A percentile compares a stretch with the other conserved stretches of the same genome.
Evolutionary conservation across 1,140 invertebrate genomes (phyloP).

Genomic region (Megalonaias nervosa): DNA sequence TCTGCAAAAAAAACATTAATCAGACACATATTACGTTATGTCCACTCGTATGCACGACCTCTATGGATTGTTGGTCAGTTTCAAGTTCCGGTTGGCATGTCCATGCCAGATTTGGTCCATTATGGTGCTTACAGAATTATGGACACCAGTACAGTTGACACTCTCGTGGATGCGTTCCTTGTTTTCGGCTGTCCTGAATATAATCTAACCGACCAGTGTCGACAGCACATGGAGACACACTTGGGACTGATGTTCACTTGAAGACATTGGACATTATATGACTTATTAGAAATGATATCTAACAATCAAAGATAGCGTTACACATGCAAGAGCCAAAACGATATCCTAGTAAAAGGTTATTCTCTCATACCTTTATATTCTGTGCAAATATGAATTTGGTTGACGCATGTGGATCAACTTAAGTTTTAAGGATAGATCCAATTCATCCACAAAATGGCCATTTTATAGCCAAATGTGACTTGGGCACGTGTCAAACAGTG

Average conservation of each 20-base stretch:
- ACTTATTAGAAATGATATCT: no score
- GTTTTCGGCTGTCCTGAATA: not conserved
- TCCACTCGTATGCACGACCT: slow-evolving; percentile 18
- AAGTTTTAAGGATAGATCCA: no score
- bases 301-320: no score
- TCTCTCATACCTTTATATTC: no score
- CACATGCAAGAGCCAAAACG: no score
- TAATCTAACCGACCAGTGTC: not conserved
- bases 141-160: not conserved
- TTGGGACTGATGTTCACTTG: slow-evolving; percentile 16
- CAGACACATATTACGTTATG: slow-evolving; percentile 32
- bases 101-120: not conserved
- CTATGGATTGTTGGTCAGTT: slow-evolving; percentile 17
- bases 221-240: not conserved
- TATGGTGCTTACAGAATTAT: not conserved
- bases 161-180: not conserved
- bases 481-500: no score
- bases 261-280: slow-evolving; percentile 7
- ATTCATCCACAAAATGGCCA: no score
- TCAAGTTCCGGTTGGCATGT: not conserved
- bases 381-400: no score
- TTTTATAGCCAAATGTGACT: no score
- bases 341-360: no score
- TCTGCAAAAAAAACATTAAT: slow-evolving; percentile 32
- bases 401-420: no score